phyloP scores from a whole-genome alignment of 2,888 invertebrate species.

The Drosophila borborema region DNA sequence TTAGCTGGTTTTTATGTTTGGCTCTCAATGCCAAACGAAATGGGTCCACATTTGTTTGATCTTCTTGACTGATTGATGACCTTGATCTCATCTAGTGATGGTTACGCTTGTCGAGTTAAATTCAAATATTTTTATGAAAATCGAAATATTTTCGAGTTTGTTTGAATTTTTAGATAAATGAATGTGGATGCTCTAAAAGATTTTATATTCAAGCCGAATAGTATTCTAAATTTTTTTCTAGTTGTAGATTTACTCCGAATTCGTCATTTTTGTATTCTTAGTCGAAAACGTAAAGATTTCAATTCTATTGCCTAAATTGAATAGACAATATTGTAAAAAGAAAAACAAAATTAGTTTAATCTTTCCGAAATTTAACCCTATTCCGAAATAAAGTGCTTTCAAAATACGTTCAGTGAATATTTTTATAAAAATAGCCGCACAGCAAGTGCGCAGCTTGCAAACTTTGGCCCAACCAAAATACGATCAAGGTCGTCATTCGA shows the following conservation, averaged over 20 bases:
- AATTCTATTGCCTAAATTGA: no score
- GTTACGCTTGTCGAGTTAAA: background rate
- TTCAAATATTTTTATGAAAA: background rate
- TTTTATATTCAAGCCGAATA: no score
- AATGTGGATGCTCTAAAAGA: background rate
- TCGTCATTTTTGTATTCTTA: no score
- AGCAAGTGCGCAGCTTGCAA: background rate
- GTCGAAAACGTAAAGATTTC: no score
- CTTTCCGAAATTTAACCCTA: background rate
- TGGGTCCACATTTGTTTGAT: no score
- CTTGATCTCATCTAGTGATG: no score
- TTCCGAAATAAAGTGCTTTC: background rate
- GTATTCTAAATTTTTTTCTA: no score
- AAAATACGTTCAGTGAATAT: background rate
- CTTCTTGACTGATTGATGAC: no score
- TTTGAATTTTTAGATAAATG: background rate
- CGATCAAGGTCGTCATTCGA: slow-evolving; percentile 25
- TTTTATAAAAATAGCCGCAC: background rate
- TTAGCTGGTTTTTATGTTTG: no score
- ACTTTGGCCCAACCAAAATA: background rate
- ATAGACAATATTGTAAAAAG: no score
- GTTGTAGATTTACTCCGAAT: no score
- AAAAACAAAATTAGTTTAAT: background rate
- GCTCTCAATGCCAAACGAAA: no score
- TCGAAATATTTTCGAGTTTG: background rate